phyloP scores from a whole-genome alignment of 2,113 vertebrate species.

The Lota lota region DNA sequence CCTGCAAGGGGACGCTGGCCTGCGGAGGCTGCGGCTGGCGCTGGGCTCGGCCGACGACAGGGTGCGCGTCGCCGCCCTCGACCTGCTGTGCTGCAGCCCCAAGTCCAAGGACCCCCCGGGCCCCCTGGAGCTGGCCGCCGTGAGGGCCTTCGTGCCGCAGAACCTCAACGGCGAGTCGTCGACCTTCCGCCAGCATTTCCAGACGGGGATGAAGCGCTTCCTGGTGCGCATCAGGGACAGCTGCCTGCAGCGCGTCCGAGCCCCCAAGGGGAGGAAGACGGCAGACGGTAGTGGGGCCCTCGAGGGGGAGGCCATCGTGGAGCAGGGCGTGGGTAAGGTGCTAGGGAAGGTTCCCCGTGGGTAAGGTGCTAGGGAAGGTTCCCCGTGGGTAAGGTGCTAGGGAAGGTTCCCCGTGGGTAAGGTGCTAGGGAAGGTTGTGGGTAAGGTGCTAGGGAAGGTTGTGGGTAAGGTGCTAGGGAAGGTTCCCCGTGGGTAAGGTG shows the following conservation, averaged over 20 bases:
- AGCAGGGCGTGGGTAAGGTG: constrained; percentile 79
- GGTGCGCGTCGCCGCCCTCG: constrained; percentile 76
- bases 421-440: too few relatives aligned
- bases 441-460: too few relatives aligned
- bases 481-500: too few relatives aligned
- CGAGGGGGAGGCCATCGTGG: constrained; percentile 29
- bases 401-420: too few relatives aligned
- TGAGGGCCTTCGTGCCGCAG: constrained; percentile 77
- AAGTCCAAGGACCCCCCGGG: constrained; percentile 75
- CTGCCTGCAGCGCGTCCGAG: constrained; percentile 72
- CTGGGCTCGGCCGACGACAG: constrained; percentile 74
- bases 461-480: too few relatives aligned
- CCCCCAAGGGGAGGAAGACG: constrained; percentile 39
- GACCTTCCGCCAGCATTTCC: constrained; percentile 84
- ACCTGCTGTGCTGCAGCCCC: constrained; percentile 79
- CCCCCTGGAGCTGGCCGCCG: constrained; percentile 58
- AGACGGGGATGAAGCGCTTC: constrained; percentile 74
- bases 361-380: too few relatives aligned
- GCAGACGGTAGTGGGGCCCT: neutral
- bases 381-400: too few relatives aligned
- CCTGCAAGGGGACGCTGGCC: constrained; percentile 19
- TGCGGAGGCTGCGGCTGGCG: constrained; percentile 67
- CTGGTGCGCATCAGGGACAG: constrained; percentile 82
- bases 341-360: neutral
- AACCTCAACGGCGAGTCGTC: constrained; percentile 84